Percentiles rank a stretch among this genome's conserved stretches.
Conservation (phyloP, 2,113 vertebrate genomes). For the Engraulis encrasicolus region DNA sequence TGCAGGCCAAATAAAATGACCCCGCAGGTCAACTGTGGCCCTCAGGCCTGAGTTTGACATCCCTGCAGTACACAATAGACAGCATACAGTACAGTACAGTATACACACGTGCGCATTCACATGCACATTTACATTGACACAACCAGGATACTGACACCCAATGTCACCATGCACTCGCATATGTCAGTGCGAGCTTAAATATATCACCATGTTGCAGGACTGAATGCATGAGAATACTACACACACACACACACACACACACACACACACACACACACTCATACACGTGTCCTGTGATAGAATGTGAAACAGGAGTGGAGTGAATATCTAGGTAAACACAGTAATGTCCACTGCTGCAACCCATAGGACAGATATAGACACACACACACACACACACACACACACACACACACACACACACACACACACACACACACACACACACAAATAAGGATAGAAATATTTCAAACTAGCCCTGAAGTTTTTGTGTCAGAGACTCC, state of each 20-base stretch:
- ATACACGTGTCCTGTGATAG: background rate
- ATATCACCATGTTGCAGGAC: background rate
- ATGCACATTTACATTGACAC: background rate
- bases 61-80: conserved; percentile 9
- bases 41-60: too few species aligned
- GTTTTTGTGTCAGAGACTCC: too few species aligned
- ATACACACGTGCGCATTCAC: background rate
- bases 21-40: too few species aligned
- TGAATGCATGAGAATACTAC: background rate
- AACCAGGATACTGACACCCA: background rate
- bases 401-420: too few species aligned
- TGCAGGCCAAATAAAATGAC: too few species aligned
- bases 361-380: background rate
- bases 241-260: background rate
- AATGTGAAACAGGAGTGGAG: background rate
- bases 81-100: too few species aligned
- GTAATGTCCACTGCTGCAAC: background rate
- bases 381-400: too few species aligned
- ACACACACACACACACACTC: background rate
- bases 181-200: background rate
- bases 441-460: too few species aligned
- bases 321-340: background rate
- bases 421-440: too few species aligned
- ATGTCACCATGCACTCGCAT: background rate
- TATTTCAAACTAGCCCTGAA: too few species aligned